Evolutionary conservation across 1,140 invertebrate genomes (phyloP).

Genomic region (Listronotus bonariensis): DNA sequence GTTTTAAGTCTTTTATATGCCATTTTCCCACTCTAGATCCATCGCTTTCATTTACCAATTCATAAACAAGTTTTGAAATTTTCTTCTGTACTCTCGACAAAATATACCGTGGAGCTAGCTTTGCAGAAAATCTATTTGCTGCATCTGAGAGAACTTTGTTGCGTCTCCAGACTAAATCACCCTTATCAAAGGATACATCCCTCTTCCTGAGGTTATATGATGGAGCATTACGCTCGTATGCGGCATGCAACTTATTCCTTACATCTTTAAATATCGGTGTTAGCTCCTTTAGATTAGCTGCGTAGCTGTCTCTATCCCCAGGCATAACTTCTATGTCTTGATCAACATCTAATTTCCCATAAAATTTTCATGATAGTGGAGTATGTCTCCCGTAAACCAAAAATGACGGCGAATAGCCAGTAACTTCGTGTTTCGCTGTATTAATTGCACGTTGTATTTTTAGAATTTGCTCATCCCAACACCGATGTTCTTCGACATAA

Average conservation of each 20-base stretch:
- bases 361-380: no score
- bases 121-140: conserved; percentile 9
- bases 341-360: not conserved
- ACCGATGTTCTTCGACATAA: conserved; percentile 13
- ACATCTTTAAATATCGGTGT: conserved; percentile 2
- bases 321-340: not conserved
- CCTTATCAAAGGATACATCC: conserved; percentile 2
- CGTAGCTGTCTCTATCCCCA: not conserved
- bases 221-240: conserved; percentile 20
- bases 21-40: conserved; percentile 7
- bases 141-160: conserved; percentile 27
- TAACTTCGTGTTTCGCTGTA: conserved; percentile 31
- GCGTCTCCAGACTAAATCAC: conserved; percentile 22
- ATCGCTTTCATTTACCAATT: conserved; percentile 8
- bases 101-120: conserved; percentile 24
- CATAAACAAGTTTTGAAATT: conserved; percentile 13
- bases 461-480: conserved; percentile 22
- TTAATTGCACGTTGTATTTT: conserved; percentile 10
- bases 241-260: conserved; percentile 6
- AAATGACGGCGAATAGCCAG: not conserved
- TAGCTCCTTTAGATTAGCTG: not conserved
- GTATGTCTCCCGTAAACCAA: no score
- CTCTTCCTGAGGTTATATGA: conserved; percentile 29
- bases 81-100: not conserved
- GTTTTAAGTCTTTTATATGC: conserved; percentile 30